These are phyloP conservation scores for Lagodon rhomboides DNA, from an alignment of 2,797 vertebrate genomes.

Conservation along the genomic window DNA sequence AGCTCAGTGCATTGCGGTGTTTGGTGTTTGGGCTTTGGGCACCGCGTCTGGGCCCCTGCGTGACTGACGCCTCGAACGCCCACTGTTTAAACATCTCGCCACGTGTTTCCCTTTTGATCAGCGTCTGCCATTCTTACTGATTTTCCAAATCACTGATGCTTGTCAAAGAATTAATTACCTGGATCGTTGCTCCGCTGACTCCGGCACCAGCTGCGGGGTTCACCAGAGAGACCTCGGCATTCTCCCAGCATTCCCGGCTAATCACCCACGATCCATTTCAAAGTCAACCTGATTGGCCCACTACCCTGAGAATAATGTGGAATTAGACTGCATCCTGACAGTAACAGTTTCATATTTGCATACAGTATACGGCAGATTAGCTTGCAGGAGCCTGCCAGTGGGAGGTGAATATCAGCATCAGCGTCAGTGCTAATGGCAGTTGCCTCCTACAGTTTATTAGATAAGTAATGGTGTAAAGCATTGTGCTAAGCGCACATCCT, in stretches of 20 bases:
- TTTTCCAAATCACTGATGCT: slow-evolving; percentile 90
- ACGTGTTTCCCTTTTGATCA: slow-evolving; percentile 87
- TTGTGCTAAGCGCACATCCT: slow-evolving; percentile 73
- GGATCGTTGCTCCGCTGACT: slow-evolving; percentile 85
- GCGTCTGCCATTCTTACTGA: slow-evolving; percentile 87
- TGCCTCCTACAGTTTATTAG: slow-evolving; percentile 84
- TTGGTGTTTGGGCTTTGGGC: slow-evolving; percentile 64
- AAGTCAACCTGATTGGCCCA: slow-evolving; percentile 87
- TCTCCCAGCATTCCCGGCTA: slow-evolving; percentile 83
- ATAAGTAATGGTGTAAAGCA: slow-evolving; percentile 82
- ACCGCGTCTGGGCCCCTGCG: slow-evolving; percentile 41
- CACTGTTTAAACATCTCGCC: slow-evolving; percentile 85
- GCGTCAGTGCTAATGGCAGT: slow-evolving; percentile 76
- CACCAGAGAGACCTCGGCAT: slow-evolving; percentile 79
- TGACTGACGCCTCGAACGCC: slow-evolving; percentile 77
- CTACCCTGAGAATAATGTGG: slow-evolving; percentile 83
- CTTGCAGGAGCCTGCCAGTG: slow-evolving; percentile 65
- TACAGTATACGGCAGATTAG: slow-evolving; percentile 82
- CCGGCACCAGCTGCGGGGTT: slow-evolving; percentile 81
- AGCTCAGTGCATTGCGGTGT: slow-evolving; percentile 63
- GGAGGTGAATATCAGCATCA: slow-evolving; percentile 78
- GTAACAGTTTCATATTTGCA: slow-evolving; percentile 85
- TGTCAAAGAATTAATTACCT: slow-evolving; percentile 90
- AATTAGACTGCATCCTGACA: slow-evolving; percentile 85
- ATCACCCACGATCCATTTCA: slow-evolving; percentile 89